Conservation (phyloP, 2,888 invertebrate species). For the Teleogryllus oceanicus region DNA sequence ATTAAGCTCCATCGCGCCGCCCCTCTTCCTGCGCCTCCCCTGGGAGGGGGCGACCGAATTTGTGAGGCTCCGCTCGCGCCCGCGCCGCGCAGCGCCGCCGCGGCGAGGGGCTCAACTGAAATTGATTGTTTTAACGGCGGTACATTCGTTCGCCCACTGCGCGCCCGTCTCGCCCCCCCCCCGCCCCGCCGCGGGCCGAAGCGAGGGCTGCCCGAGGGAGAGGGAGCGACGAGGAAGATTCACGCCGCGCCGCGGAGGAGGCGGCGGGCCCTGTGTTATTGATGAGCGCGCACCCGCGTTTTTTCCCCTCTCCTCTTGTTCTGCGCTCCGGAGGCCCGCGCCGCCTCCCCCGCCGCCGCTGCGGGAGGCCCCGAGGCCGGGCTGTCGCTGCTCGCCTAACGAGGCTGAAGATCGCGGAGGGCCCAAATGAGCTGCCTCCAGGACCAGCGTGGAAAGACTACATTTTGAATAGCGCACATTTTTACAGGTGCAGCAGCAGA, state of each 20-base stretch:
- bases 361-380: too few species aligned
- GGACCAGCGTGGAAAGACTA: too few species aligned
- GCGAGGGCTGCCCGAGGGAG: too few species aligned
- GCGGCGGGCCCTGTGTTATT: neutral
- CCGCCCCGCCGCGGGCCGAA: too few species aligned
- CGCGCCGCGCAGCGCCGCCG: neutral
- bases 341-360: too few species aligned
- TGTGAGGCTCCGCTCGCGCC: neutral
- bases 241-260: neutral
- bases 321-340: neutral
- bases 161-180: too few species aligned
- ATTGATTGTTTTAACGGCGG: slow-evolving; percentile 11
- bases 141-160: neutral
- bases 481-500: too few species aligned
- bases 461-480: too few species aligned
- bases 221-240: too few species aligned
- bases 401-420: too few species aligned
- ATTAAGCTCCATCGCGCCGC: neutral
- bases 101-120: neutral
- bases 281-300: neutral
- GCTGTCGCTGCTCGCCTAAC: too few species aligned
- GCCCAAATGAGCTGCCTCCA: too few species aligned
- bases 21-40: neutral
- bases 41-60: neutral
- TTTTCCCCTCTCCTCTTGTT: neutral